Conservation (phyloP, 2,797 vertebrate genomes). For the Peromyscus attwateri region DNA sequence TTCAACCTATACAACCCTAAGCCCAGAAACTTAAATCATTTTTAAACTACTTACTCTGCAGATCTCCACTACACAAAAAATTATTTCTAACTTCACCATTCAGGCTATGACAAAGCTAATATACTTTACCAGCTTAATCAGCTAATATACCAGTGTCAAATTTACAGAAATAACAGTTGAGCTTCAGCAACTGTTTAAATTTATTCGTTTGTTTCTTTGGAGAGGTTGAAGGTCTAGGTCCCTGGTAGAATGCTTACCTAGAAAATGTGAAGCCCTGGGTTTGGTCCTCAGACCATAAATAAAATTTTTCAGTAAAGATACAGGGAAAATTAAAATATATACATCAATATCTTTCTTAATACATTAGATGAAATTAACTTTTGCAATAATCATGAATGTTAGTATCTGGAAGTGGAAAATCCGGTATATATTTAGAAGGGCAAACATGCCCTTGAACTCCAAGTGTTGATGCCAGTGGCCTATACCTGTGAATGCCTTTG, state of each 20-base stretch:
- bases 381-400: constrained; percentile 14
- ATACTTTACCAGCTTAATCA: constrained; percentile 49
- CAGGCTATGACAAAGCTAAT: constrained; percentile 21
- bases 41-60: constrained; percentile 63
- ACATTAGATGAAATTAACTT: neutral
- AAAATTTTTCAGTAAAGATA: neutral
- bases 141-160: constrained; percentile 46
- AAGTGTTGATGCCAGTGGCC: neutral
- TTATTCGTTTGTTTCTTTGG: constrained; percentile 71
- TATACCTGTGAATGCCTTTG: neutral
- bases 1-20: constrained; percentile 54
- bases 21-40: constrained; percentile 45
- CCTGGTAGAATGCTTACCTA: neutral
- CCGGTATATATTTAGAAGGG: neutral
- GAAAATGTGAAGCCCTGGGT: neutral
- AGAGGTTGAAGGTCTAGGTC: neutral
- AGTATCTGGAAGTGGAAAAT: constrained; percentile 6
- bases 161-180: constrained; percentile 71
- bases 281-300: neutral
- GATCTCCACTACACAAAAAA: constrained; percentile 17
- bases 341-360: neutral
- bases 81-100: constrained; percentile 63
- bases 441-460: neutral
- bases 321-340: constrained; percentile 21
- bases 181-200: constrained; percentile 59